Evolutionary conservation across 2,888 invertebrate genomes (phyloP), one percentile per base, ranked within the genome.

Genomic region (Chesias legatella): DNA sequence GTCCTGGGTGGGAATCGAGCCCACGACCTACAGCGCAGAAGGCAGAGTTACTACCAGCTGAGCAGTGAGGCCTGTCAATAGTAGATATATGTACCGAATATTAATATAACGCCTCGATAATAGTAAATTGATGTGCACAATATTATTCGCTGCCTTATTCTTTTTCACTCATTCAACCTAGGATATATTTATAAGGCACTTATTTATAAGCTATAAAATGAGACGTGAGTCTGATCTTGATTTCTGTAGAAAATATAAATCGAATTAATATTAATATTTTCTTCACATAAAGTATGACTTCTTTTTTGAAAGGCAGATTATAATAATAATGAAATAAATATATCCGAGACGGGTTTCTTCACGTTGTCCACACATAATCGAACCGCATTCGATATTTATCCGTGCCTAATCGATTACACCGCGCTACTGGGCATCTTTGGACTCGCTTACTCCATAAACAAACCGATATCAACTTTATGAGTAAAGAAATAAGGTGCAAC

Each of bases 351-450:
- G 56, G 34, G 25, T 56, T 58, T 59, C 56, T 61, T 58, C 56
- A 51, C 50, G 48, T 51, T 52, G 44, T 63, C 52, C 52, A 61
- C 55, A 63, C 56, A 64, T 67, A 65, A 63, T 65, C 59, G 63
- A 66, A 61, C 56, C 51, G 53, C 57, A 52, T 54, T 56, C 60
- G 56, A 67, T 65, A 62, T 67, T 58, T 49, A 57, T 58, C 71
- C 75, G 65, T 63, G 53, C 50, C 71, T 56, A 79, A 81, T 79
- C 70, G 75, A 81, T 83, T 81, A 63, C 42, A 57, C 42, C 60
- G 50, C 66, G 74, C 80, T 81, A 77, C 81, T 69, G 80, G 70
- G 56, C 63, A 64, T 60, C 54, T 44, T 53, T 48, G 52, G 52
- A 47, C 53, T 55, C 54, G 49, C 33, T 40, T 32, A 24, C 17